Evolutionary conservation across 2,113 vertebrate genomes (phyloP), one percentile per base, ranked within the genome.

Genomic region (Pantherophis guttatus): DNA sequence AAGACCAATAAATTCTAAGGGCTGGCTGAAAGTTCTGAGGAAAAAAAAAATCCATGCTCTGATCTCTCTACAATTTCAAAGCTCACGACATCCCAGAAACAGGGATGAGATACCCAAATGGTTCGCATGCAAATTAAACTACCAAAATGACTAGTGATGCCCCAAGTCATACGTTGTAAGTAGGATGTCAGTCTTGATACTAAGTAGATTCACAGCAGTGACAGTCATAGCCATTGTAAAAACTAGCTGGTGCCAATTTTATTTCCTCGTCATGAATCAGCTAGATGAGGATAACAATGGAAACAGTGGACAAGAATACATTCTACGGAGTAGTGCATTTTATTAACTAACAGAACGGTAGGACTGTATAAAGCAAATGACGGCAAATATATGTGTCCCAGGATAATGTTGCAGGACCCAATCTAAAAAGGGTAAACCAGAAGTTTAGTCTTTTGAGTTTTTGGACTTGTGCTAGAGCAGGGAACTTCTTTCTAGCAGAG

Each of bases 231-330:
- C 23, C 88, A 52, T 52, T 19, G 4, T 8, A 1, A 23, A 2
- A 0, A 15, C 4, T 12, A 0, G 24, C n/a, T 44, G 5, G 9
- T 0, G 29, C 52, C 5, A 2, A 15, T 19, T 2, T 52, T 5
- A 0, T 9, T 21, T 15, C 21, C 23, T 12, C 21, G 6, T 44
- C 88, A 89, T 21, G n/a, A 89, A 50, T 3, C 52, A 0, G 15
- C 65, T 53, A n/a, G 24, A 48, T 29, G 2, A 21, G 13, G 3
- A 1, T 55, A 89, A 15, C 8, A 17, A 26, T 87, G 48, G 7
- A 1, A 8, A 65, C 6, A 0, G 7, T 53, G 26, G 21, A 59
- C 3, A 15, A 65, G 17, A 26, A 44, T 70, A 9, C 33, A 3
- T 44, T 39, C 52, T 81, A 9, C 2, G 0, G 8, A 52, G 0